Conservation (phyloP, 2,113 vertebrate genomes). For the Xenotilapia leptura region DNA sequence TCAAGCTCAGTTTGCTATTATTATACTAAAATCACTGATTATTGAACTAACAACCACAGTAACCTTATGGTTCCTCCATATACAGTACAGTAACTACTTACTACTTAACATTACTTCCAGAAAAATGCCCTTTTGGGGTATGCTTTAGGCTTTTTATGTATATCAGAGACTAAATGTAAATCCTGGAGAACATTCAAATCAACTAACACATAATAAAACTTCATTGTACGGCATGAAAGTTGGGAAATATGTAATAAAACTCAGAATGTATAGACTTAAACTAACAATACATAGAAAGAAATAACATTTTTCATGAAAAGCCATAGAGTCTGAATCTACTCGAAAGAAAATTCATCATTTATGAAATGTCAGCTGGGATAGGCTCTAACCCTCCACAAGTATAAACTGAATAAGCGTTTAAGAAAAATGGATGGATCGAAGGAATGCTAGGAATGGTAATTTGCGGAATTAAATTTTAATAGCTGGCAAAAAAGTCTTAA, state of each 20-base stretch:
- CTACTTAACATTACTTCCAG: background rate
- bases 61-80: background rate
- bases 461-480: background rate
- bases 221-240: background rate
- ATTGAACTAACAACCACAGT: background rate
- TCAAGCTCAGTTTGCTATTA: background rate
- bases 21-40: background rate
- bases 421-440: background rate
- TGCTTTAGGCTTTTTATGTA: background rate
- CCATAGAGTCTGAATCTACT: background rate
- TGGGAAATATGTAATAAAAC: background rate
- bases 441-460: background rate
- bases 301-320: background rate
- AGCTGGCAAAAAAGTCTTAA: background rate
- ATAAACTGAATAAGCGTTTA: background rate
- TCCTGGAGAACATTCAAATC: background rate
- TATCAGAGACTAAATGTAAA: background rate
- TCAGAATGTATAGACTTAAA: background rate
- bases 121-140: background rate
- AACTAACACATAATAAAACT: background rate
- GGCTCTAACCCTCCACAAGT: rapidly evolving
- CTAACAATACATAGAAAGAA: background rate
- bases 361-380: background rate
- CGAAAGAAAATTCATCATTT: background rate
- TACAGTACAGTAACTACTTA: background rate